Conservation (phyloP, 2,113 vertebrate species). For the Eulemur rufifrons region DNA sequence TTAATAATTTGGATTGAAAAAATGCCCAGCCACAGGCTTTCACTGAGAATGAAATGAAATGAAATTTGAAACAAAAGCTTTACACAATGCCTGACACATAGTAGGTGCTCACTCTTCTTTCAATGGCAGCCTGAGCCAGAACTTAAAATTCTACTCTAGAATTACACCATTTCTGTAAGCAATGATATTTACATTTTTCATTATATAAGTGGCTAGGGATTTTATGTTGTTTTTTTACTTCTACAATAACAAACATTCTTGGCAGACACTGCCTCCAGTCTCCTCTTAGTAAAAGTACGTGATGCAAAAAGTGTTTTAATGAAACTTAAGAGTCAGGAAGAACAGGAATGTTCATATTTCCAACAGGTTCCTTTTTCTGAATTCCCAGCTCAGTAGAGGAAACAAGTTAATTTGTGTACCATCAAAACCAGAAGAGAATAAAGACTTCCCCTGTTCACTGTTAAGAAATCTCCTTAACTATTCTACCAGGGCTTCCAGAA, state of each 20-base stretch:
- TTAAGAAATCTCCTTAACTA: conserved; percentile 55
- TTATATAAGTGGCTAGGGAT: neutral
- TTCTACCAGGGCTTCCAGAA: conserved; percentile 41
- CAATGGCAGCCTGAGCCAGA: neutral
- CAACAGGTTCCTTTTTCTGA: conserved; percentile 45
- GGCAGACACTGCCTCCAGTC: neutral
- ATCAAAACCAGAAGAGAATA: conserved; percentile 16
- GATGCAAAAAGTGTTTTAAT: neutral
- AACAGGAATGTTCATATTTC: conserved; percentile 28
- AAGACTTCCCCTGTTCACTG: neutral
- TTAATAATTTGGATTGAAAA: conserved; percentile 2
- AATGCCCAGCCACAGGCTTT: neutral
- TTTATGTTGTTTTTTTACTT: neutral
- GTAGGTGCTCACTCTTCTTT: neutral
- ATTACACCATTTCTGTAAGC: neutral
- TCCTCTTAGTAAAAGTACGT: neutral
- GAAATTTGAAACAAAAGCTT: neutral
- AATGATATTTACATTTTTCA: neutral
- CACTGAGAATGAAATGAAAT: neutral
- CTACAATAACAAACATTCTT: neutral
- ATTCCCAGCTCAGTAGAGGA: conserved; percentile 39
- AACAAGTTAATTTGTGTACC: neutral
- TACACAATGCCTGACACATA: neutral
- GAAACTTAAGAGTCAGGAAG: conserved; percentile 37
- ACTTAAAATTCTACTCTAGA: neutral